Evolutionary conservation across 2,888 invertebrate genomes (phyloP), one percentile per base, ranked within the genome.

Genomic region (Hemaris fuciformis): DNA sequence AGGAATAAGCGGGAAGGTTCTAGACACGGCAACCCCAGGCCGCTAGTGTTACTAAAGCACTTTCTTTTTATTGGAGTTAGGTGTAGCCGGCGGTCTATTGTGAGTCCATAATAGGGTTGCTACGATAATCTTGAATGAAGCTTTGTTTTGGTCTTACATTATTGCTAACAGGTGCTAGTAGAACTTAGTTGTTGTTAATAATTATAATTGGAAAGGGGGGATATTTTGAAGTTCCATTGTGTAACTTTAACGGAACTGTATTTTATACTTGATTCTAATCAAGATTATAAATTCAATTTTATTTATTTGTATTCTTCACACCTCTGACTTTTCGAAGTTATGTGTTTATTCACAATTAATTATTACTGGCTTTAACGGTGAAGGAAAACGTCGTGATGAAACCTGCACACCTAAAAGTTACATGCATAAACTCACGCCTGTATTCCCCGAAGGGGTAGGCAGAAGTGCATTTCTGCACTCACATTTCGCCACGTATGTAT

Each of bases 1-100:
- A 38, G 38, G 38, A 38, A 38, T 38, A n/a, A 38, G n/a, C n/a
- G 1, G 4, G 1, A 10, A 0, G 3, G 38, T 3, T 38, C 0
- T 38, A 4, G 0, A 48, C 6, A 1, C 8, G 15, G 48, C 48
- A 48, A 48, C 48, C 25, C 48, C 7, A 25, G 6, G 22, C n/a
- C n/a, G 27, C 25, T 48, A 25, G 48, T 48, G 48, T 27, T 48
- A 27, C 57, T 61, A 23, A 61, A 61, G 57, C 45, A 68, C 64
- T 68, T 68, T 69, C 69, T 68, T 71, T 70, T 70, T 70, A 70
- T 72, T 70, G 63, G 66, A 71, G 65, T 70, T 69, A 61, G 57
- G 61, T 61, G 61, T 45, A 57, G 45, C 22, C 10, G 18, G 34
- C 23, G 45, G 57, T 61, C 61, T 61, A 61, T 61, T 57, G 38